A percentile compares a stretch with the other conserved stretches of the same genome.
Evolutionary conservation across 2,888 invertebrate genomes (phyloP).

Genomic region (Heteromurus nitidus): DNA sequence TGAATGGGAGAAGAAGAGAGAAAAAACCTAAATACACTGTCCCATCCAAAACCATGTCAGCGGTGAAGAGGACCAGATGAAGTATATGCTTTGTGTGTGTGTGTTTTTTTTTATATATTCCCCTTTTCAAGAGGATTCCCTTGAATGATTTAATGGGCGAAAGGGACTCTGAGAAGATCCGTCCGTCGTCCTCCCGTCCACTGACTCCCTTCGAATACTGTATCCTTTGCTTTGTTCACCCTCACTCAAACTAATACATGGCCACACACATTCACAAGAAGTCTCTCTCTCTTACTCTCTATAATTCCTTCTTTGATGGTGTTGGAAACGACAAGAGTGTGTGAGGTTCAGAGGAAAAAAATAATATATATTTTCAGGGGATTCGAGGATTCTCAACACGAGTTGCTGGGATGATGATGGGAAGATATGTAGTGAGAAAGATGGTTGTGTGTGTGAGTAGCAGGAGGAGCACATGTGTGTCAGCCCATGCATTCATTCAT

Average conservation of each 20-base stretch:
- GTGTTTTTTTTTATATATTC: no score
- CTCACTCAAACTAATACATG: not conserved
- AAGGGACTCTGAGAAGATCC: slow-evolving; percentile 26
- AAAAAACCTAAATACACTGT: slow-evolving; percentile 30
- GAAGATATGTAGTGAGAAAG: not conserved
- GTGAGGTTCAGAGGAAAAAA: slow-evolving; percentile 14
- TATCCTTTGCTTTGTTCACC: not conserved
- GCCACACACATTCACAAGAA: no score
- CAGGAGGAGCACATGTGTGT: not conserved
- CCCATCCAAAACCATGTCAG: no score
- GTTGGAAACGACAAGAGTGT: slow-evolving; percentile 26
- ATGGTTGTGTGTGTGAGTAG: not conserved
- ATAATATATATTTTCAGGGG: slow-evolving; percentile 33
- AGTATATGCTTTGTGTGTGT: no score
- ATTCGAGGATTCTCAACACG: not conserved
- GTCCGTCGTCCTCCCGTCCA: slow-evolving; percentile 43
- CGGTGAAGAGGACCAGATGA: no score
- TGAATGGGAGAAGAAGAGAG: slow-evolving; percentile 41
- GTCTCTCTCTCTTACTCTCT: slow-evolving; percentile 3
- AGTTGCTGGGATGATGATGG: not conserved
- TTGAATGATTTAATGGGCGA: slow-evolving; percentile 41
- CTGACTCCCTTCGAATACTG: not conserved
- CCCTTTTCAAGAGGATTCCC: slow-evolving; percentile 41
- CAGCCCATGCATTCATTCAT: not conserved
- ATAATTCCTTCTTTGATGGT: not conserved